These are phyloP conservation scores for Lacanobia oleracea DNA, from an alignment of 2,888 invertebrate species.

Conservation along the genomic window DNA sequence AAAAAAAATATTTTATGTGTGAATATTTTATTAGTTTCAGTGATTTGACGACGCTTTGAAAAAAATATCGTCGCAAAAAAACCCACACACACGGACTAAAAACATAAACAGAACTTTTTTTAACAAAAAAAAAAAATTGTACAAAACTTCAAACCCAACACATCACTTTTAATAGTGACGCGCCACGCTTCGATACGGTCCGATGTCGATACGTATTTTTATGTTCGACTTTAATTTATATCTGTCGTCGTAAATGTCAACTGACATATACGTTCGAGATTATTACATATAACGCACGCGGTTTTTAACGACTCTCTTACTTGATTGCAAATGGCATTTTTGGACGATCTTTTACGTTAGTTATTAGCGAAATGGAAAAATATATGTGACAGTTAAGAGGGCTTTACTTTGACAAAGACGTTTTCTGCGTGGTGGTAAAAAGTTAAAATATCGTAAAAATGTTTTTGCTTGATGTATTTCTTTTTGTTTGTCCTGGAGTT, in stretches of 20 bases:
- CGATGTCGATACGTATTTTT: slow-evolving; percentile 85
- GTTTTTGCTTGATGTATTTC: background rate
- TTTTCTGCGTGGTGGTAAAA: slow-evolving; percentile 14
- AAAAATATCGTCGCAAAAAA: too few relatives aligned
- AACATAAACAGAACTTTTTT: too few relatives aligned
- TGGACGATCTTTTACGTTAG: slow-evolving; percentile 44
- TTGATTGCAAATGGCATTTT: slow-evolving; percentile 74
- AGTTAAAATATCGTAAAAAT: background rate
- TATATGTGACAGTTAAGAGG: slow-evolving; percentile 34
- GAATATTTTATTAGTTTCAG: too few relatives aligned
- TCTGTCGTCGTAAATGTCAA: slow-evolving; percentile 87
- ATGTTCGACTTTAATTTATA: slow-evolving; percentile 88
- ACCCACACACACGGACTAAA: too few relatives aligned
- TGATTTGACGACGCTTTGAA: too few relatives aligned
- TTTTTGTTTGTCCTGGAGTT: background rate
- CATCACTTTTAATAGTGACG: slow-evolving; percentile 79
- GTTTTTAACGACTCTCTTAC: slow-evolving; percentile 85
- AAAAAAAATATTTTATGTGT: too few relatives aligned
- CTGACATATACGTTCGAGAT: slow-evolving; percentile 79
- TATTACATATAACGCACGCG: slow-evolving; percentile 84
- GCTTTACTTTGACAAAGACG: slow-evolving; percentile 23
- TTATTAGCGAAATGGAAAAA: slow-evolving; percentile 56
- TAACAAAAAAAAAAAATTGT: slow-evolving; percentile 4
- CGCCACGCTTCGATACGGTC: slow-evolving; percentile 84
- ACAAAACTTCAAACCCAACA: slow-evolving; percentile 44